These are phyloP conservation scores for Rallus limicola DNA, from an alignment of 2,113 vertebrate genomes.

Conservation along the genomic window DNA sequence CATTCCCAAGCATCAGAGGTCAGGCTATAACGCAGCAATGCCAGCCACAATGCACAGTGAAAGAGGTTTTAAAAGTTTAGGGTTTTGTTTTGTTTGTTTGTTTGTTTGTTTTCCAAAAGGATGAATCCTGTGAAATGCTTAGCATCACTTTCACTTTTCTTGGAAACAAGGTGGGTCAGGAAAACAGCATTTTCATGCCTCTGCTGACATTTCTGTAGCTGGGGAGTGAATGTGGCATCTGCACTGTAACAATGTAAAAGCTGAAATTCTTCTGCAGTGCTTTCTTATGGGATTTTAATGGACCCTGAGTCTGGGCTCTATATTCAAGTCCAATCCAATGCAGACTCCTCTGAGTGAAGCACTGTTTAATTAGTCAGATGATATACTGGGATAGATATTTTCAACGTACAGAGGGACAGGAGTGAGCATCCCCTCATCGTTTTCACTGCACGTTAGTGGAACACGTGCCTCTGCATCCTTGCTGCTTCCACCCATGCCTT, in stretches of 20 bases:
- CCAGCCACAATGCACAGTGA: neutral
- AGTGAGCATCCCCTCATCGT: neutral
- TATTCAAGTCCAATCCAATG: neutral
- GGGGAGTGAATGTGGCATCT: neutral
- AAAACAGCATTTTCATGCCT: neutral
- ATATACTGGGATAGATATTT: neutral
- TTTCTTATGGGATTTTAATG: neutral
- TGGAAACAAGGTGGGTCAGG: neutral
- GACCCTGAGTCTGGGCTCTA: neutral
- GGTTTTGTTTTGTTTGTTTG: too few species aligned
- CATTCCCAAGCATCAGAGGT: neutral
- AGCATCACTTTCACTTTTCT: neutral
- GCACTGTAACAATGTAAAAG: neutral
- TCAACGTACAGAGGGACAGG: neutral
- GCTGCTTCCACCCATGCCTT: neutral
- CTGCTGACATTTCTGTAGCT: neutral
- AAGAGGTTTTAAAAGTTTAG: neutral
- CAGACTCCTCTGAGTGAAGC: neutral
- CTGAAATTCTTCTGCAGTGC: neutral
- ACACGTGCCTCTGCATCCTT: neutral
- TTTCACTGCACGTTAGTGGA: neutral
- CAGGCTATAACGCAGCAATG: neutral
- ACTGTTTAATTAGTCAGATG: slow-evolving; percentile 10
- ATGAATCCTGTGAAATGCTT: neutral
- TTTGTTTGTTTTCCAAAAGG: neutral